A percentile compares a stretch with the other conserved stretches of the same genome.
Evolutionary conservation across 2,888 invertebrate genomes (phyloP).

Genomic region (Hoplodrina blanda): DNA sequence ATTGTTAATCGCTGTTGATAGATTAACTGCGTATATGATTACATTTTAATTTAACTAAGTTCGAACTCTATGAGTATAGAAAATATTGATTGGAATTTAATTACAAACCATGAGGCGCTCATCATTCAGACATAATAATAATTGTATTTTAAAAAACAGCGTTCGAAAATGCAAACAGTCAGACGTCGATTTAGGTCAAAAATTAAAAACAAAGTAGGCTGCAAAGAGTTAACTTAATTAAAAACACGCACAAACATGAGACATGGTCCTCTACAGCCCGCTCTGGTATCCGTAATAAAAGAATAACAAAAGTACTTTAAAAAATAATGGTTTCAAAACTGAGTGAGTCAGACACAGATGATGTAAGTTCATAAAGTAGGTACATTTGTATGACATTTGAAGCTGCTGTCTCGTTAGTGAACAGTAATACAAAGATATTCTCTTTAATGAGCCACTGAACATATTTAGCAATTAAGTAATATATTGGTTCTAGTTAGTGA

Average conservation of each 20-base stretch:
- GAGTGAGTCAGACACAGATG: constrained; percentile 61
- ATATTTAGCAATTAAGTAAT: constrained; percentile 65
- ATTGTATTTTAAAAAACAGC: neutral
- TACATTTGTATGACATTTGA: constrained; percentile 56
- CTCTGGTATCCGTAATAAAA: constrained; percentile 11
- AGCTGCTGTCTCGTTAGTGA: constrained; percentile 68
- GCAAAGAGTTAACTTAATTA: neutral
- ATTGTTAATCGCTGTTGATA: constrained; percentile 46
- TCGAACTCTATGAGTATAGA: constrained; percentile 5
- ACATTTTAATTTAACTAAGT: constrained; percentile 23
- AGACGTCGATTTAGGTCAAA: neutral
- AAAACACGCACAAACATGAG: neutral
- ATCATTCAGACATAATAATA: constrained; percentile 4
- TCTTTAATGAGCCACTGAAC: constrained; percentile 63
- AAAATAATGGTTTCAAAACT: constrained; percentile 62
- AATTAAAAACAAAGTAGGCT: neutral
- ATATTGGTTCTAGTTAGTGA: constrained; percentile 65
- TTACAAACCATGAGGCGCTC: constrained; percentile 3
- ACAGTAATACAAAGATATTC: constrained; percentile 62
- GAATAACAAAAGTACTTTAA: constrained; percentile 23
- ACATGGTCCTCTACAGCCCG: neutral
- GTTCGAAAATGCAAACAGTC: neutral
- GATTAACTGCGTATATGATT: constrained; percentile 43
- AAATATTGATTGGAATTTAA: constrained; percentile 39
- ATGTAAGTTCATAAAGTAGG: constrained; percentile 66